phyloP scores from a whole-genome alignment of 2,797 vertebrate species.

The Columba guinea region DNA sequence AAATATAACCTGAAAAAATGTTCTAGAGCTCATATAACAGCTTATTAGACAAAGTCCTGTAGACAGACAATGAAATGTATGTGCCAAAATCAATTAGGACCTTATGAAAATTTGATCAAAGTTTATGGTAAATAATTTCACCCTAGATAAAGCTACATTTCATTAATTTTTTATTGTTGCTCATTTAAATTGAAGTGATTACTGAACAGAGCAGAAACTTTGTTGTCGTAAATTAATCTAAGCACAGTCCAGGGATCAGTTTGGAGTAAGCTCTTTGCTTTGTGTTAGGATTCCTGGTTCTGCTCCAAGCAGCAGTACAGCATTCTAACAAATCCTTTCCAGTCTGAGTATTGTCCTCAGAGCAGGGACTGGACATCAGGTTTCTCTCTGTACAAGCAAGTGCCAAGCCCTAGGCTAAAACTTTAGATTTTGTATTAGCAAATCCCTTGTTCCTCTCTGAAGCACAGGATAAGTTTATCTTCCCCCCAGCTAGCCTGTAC shows the following conservation, averaged over 20 bases:
- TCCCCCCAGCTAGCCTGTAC: rapidly evolving
- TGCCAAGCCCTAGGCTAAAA: background rate
- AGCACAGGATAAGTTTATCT: background rate
- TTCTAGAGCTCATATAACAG: background rate
- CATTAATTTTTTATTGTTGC: background rate
- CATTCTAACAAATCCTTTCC: background rate
- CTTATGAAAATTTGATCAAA: conserved; percentile 39
- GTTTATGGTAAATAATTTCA: conserved; percentile 28
- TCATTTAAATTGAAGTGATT: conserved; percentile 2
- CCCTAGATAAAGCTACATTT: conserved; percentile 1
- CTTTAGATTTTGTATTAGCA: background rate
- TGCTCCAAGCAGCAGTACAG: background rate
- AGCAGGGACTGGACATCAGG: background rate
- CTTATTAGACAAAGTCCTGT: background rate
- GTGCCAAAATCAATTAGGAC: conserved; percentile 5
- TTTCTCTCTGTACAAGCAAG: background rate
- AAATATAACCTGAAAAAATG: background rate
- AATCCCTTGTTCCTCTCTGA: background rate
- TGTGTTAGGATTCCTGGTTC: background rate
- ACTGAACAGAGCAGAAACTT: background rate
- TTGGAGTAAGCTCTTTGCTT: background rate
- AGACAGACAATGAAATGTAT: background rate
- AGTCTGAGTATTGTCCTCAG: background rate
- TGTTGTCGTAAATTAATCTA: background rate
- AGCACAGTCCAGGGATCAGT: background rate